These are phyloP conservation scores for Phasia obesa DNA, from an alignment of 2,888 invertebrate species.

Conservation along the genomic window DNA sequence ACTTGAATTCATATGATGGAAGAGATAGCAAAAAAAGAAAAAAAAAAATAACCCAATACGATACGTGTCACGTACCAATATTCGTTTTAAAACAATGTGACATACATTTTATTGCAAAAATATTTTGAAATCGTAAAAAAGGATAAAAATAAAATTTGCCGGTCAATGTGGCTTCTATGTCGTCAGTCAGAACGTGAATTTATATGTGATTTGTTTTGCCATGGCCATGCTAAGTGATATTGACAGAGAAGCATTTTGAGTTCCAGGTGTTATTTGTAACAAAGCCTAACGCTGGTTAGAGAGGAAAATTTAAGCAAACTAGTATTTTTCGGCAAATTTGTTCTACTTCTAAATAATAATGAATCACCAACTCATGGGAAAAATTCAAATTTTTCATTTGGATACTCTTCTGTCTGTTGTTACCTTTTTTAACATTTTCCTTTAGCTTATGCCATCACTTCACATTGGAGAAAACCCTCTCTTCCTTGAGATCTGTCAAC, in stretches of 20 bases:
- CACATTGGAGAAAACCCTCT: too few species aligned
- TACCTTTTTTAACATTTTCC: too few species aligned
- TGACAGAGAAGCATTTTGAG: background rate
- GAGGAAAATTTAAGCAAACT: too few species aligned
- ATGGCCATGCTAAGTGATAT: slow-evolving; percentile 10
- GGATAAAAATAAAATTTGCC: slow-evolving; percentile 49
- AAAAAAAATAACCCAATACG: slow-evolving; percentile 27
- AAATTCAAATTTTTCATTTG: too few species aligned
- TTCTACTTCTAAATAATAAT: too few species aligned
- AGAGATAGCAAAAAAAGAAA: slow-evolving; percentile 7
- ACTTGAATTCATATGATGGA: slow-evolving; percentile 20
- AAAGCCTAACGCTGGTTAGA: too few species aligned
- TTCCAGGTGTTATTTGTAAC: background rate
- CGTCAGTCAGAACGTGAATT: slow-evolving; percentile 36
- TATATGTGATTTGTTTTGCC: slow-evolving; percentile 29
- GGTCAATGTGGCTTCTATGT: slow-evolving; percentile 63
- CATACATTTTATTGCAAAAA: slow-evolving; percentile 68
- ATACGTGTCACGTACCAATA: slow-evolving; percentile 67
- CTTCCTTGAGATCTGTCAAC: too few species aligned
- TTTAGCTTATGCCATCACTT: too few species aligned
- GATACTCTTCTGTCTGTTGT: too few species aligned
- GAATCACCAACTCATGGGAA: too few species aligned
- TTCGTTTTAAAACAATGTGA: slow-evolving; percentile 64
- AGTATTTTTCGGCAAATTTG: too few species aligned
- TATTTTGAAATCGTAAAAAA: slow-evolving; percentile 50